Evolutionary conservation across 2,113 vertebrate species (phyloP), one percentile per base, ranked within the genome.

Genomic region (Neomonachus schauinslandi): DNA sequence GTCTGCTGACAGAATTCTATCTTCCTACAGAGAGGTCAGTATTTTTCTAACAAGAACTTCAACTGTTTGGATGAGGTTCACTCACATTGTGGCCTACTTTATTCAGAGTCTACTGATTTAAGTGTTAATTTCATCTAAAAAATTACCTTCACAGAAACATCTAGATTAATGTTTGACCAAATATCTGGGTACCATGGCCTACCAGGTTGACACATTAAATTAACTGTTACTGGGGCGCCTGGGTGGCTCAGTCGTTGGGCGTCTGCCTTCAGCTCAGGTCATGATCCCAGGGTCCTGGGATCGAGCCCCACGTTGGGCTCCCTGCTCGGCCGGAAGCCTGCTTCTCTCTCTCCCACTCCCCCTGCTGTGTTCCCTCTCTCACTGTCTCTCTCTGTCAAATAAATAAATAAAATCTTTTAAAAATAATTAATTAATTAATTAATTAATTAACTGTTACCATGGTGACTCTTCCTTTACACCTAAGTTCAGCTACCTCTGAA

Each of bases 51-150:
- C 31, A 53, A 83, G 42, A 51, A 55, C 19, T 77, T 77, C 26
- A 77, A 22, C 16, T 86, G 46, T 65, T 42, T 86, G 82, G 82
- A 51, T 80, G 49, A 91, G 9, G 18, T 65, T 59, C n/a, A 86
- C 46, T 26, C 81, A 53, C 5, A 93, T 65, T 86, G 39, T 77
- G 5, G 26, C 42, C 57, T 86, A 28, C n/a, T 76, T 85, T n/a
- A 59, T 7, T 76, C 69, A 63, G 49, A 84, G 18, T 85, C 33
- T 53, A 39, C 42, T 63, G 31, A 39, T 63, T 76, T 63, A 63
- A 83, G 39, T 85, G 31, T 93, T 93, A 15, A 85, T 39, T 57
- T 93, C 57, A 93, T 76, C 46, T 76, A 21, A 74, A 93, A 93
- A 53, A 18, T 31, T 33, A 4, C 18, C 24, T 93, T 80, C 33